A percentile compares a stretch with the other conserved stretches of the same genome.
Conservation (phyloP, 2,888 invertebrate species). For the Lathronympha strigana region DNA sequence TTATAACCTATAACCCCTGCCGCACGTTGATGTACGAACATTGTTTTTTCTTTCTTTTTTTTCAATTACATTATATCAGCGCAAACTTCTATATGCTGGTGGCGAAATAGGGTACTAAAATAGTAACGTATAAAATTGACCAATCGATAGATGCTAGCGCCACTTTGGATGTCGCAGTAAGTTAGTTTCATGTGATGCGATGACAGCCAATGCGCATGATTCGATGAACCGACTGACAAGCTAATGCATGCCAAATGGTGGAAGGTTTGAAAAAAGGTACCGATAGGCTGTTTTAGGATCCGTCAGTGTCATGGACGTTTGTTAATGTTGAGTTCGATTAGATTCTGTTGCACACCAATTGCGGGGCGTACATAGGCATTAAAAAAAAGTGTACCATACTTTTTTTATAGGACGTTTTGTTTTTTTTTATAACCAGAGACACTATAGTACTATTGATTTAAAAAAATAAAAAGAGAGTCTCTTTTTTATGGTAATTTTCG, state of each 20-base stretch:
- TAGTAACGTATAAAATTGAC: neutral
- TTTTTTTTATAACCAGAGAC: too few relatives aligned
- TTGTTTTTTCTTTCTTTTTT: constrained; percentile 45
- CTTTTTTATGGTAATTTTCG: too few relatives aligned
- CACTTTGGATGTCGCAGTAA: neutral
- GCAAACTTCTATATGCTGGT: constrained; percentile 9
- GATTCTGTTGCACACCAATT: too few relatives aligned
- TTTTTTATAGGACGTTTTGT: too few relatives aligned
- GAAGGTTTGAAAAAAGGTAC: constrained; percentile 43
- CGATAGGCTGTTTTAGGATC: constrained; percentile 9
- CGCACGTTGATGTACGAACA: constrained; percentile 44
- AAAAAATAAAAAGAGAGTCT: too few relatives aligned
- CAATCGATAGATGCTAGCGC: constrained; percentile 15
- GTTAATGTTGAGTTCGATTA: constrained; percentile 1
- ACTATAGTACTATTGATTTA: too few relatives aligned
- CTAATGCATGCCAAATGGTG: constrained; percentile 69
- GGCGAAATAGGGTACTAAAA: constrained; percentile 18
- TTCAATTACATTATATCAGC: constrained; percentile 19
- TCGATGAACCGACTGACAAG: constrained; percentile 60
- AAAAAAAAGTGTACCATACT: too few relatives aligned
- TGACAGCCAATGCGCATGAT: constrained; percentile 62
- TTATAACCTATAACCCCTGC: constrained; percentile 55
- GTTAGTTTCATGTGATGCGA: constrained; percentile 55
- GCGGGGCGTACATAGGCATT: too few relatives aligned
- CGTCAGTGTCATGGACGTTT: neutral